These are phyloP conservation scores for Sympetrum striolatum DNA, from an alignment of 2,888 invertebrate species.

Conservation along the genomic window DNA sequence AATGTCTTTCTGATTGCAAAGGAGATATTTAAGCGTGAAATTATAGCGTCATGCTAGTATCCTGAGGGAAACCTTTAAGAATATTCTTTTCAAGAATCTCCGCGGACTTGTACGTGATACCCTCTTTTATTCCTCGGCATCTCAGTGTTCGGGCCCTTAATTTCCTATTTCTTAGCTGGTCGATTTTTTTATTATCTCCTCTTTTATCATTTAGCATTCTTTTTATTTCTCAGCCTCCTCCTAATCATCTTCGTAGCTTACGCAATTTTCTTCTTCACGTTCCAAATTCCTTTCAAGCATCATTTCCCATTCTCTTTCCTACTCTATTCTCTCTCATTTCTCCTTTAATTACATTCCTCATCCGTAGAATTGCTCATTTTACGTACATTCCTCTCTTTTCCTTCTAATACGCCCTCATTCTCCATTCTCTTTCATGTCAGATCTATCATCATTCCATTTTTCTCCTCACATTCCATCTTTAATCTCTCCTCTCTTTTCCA, in stretches of 20 bases:
- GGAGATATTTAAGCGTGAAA: too few species aligned
- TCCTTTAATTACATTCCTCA: neutral
- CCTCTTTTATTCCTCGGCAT: neutral
- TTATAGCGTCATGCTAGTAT: too few species aligned
- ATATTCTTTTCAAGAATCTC: too few species aligned
- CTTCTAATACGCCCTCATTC: constrained; percentile 32
- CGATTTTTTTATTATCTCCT: neutral
- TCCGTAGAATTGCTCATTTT: neutral
- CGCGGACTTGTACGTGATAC: neutral
- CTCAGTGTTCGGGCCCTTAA: neutral
- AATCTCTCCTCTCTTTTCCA: constrained; percentile 1
- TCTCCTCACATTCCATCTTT: neutral
- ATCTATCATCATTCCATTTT: neutral
- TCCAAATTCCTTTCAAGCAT: neutral
- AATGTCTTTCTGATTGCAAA: too few species aligned
- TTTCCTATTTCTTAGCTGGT: neutral
- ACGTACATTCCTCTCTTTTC: neutral
- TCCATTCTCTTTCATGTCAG: neutral
- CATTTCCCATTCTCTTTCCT: neutral
- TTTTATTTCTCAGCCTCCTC: neutral
- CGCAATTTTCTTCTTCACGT: neutral
- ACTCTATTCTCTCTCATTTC: neutral
- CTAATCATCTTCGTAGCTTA: neutral
- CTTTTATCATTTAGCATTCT: neutral
- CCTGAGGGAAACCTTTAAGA: too few species aligned